Conservation (phyloP, 2,888 invertebrate genomes). For the Petrolisthes cinctipes region DNA sequence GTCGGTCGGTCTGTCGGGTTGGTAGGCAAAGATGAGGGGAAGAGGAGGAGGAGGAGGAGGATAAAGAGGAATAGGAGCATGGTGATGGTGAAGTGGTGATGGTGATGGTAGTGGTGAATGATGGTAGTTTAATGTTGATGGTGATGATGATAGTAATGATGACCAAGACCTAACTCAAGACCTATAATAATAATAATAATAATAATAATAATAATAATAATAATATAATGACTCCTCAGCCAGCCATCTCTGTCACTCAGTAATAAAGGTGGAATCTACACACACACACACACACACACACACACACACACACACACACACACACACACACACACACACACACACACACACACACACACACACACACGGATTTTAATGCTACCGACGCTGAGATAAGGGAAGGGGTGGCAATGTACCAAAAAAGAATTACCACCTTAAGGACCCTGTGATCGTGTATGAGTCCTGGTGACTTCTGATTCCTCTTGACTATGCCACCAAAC, state of each 20-base stretch:
- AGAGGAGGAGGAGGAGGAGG: not conserved
- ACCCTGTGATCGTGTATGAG: too few relatives aligned
- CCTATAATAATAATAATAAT: too few relatives aligned
- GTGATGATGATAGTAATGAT: not conserved
- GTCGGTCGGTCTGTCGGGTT: constrained; percentile 13
- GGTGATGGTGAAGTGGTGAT: not conserved
- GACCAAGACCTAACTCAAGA: too few relatives aligned
- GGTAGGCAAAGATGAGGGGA: not conserved
- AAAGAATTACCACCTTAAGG: too few relatives aligned
- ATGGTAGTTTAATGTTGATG: not conserved
- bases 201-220: too few relatives aligned
- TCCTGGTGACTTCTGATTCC: too few relatives aligned
- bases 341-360: constrained; percentile 20
- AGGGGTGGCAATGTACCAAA: too few relatives aligned
- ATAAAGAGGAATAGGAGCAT: not conserved
- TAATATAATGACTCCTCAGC: too few relatives aligned
- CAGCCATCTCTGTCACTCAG: not conserved
- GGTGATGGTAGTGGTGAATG: not conserved
- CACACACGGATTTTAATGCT: not conserved
- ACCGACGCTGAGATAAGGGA: too few relatives aligned
- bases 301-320: constrained; percentile 1
- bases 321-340: constrained; percentile 12
- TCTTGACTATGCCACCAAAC: too few relatives aligned
- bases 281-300: constrained; percentile 19
- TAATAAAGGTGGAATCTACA: not conserved